Evolutionary conservation across 2,888 invertebrate genomes (phyloP), one percentile per base, ranked within the genome.

Genomic region (Ormyrus pomaceus): DNA sequence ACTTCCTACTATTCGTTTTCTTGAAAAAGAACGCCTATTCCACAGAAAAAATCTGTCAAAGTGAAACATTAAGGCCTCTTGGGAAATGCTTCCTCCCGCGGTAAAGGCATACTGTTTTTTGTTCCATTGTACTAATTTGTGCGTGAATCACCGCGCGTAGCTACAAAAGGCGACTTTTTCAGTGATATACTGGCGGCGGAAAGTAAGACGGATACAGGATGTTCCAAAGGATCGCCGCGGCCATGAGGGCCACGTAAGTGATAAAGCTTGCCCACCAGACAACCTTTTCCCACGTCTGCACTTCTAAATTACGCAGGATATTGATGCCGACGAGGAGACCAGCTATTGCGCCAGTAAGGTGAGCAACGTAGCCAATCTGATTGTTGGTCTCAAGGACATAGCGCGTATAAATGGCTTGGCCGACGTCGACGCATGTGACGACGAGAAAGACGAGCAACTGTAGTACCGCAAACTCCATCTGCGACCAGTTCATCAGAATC

Each of bases 401-500:
- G 13, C 97, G 93, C 89, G 96, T 95, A 91, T 98, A 98, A 53
- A 99, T 93, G 0, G 99, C 98, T 10, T 97, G 95, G 45, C 97
- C 96, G 69, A 98, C 92, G 91, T 99, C 99, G 59, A 95, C 94
- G 0, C 92, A 93, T 5, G 96, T 95, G 83, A 99, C 93, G 7
- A 97, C 90, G 0, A 97, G 85, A 88, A 99, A 96, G 34, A 98
- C 94, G 7, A 96, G 88, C 46, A 99, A 92, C 87, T 99, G 96
- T 8, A 96, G 92, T 83, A 96, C 93, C 0, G 97, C 97, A 89
- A 95, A 97, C 87, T 98, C 96, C 99, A 99, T 99, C 91, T 99
- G 98, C 13, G 94, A 93, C 97, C 98, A 99, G 91, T 99, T 99
- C 95, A 98, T 95, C 74, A 98, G 94, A 78, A 98, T 96, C 56